Evolutionary conservation across 2,888 invertebrate genomes (phyloP).

Genomic region (Kryphioiulus occultus): DNA sequence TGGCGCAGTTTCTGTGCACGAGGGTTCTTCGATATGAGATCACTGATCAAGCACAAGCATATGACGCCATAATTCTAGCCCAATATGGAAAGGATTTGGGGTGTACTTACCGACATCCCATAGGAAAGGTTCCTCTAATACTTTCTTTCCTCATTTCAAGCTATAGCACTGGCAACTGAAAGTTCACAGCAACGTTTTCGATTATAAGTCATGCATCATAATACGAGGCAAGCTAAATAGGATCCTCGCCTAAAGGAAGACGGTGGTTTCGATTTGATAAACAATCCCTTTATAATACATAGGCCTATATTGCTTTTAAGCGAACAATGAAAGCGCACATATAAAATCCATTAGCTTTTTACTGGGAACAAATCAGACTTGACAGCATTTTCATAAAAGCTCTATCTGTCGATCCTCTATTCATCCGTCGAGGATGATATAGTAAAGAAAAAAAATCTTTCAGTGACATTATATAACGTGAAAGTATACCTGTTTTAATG

Average conservation of each 20-base stretch:
- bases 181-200: background rate
- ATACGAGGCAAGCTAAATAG: background rate
- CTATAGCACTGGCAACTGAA: background rate
- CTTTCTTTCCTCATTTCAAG: background rate
- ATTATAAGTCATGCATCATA: background rate
- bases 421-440: background rate
- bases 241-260: background rate
- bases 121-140: background rate
- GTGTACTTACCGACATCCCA: background rate
- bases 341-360: conserved; percentile 46
- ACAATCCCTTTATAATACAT: background rate
- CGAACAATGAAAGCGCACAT: conserved; percentile 39
- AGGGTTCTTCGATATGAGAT: too few relatives aligned
- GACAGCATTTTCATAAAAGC: conserved; percentile 47
- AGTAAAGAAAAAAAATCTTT: background rate
- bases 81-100: too few relatives aligned
- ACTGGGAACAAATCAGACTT: conserved; percentile 45
- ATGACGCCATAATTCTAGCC: background rate
- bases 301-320: conserved; percentile 35
- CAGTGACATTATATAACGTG: background rate
- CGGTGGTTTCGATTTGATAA: conserved; percentile 34
- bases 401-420: conserved; percentile 33
- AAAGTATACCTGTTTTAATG: background rate
- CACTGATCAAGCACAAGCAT: too few relatives aligned
- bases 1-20: too few relatives aligned